Evolutionary conservation across 2,888 invertebrate genomes (phyloP), one percentile per base, ranked within the genome.

Genomic region (Hirudinaria manillensis): DNA sequence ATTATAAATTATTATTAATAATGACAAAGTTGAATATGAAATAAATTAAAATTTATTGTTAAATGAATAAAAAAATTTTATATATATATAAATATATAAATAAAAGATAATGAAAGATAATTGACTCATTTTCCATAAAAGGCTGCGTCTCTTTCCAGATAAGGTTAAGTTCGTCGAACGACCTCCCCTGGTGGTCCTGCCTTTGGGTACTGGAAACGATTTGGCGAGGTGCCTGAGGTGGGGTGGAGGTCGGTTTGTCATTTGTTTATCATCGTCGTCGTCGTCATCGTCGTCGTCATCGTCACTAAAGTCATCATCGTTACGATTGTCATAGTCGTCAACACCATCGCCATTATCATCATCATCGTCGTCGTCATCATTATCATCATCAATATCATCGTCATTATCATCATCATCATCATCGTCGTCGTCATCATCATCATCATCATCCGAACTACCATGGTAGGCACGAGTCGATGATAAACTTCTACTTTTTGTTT

Each of bases 121-220:
- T n/a, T 68, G 19, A 34, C 24, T 67, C 13, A 27, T 21, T 7
- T 7, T 45, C n/a, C n/a, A n/a, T n/a, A n/a, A n/a, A n/a, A n/a
- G n/a, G n/a, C n/a, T n/a, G n/a, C n/a, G n/a, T n/a, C n/a, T n/a
- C n/a, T 66, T 68, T 73, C n/a, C 72, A 77, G 77, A 77, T 72
- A 77, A 73, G 45, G 51, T 77, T 13, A 73, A 73, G 32, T 77
- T 72, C 53, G 45, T 72, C 19, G 77, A 76, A 71, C 91, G 93
- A 81, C 96, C 96, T 1, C 92, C 94, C 0, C 93, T 97, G 0
- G 94, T 94, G 0, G 94, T 97, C 0, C 91, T 98, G 81, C 97
- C 97, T 0, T 87, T 98, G n/a, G 97, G 97, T 0, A 97, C 97
- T 0, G 97, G 89, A 53, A 97, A 98, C 84, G 97, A 97, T 85